Conservation (phyloP, 2,888 invertebrate genomes). For the Timema cristinae region DNA sequence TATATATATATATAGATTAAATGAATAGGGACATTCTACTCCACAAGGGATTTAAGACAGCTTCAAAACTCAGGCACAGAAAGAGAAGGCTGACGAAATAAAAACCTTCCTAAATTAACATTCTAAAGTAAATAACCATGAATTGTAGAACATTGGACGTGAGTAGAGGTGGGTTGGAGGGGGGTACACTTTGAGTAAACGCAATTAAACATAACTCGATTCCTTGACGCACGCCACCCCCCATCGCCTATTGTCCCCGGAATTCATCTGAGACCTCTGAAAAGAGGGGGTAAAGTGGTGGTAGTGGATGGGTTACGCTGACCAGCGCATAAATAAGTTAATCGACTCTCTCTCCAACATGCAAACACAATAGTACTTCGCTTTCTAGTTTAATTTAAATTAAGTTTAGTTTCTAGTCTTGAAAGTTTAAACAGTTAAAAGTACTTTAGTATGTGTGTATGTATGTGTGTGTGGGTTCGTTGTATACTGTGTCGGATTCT, state of each 20-base stretch:
- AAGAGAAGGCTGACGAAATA: too few relatives aligned
- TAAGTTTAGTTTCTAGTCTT: conserved; percentile 14
- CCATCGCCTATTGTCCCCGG: conserved; percentile 10
- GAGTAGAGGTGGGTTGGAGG: too few relatives aligned
- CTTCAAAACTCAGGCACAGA: too few relatives aligned
- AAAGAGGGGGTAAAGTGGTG: not conserved
- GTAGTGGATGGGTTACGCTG: not conserved
- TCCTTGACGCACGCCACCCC: conserved; percentile 11
- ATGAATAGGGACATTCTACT: too few relatives aligned
- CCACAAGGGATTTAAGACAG: too few relatives aligned
- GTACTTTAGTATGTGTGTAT: not conserved
- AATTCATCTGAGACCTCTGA: conserved; percentile 13
- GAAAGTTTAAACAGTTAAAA: conserved; percentile 17
- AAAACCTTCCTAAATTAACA: too few relatives aligned
- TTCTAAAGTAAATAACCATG: too few relatives aligned
- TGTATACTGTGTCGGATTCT: not conserved
- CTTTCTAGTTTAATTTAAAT: conserved; percentile 17
- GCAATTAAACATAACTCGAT: conserved; percentile 17
- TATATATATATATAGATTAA: too few relatives aligned
- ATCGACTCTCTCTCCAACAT: conserved; percentile 7
- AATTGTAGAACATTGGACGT: too few relatives aligned
- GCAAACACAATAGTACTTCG: conserved; percentile 11
- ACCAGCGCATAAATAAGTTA: conserved; percentile 15
- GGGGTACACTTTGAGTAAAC: not conserved
- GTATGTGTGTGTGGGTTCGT: not conserved